These are phyloP conservation scores for Lontra canadensis DNA, from an alignment of 2,113 vertebrate species.

Conservation along the genomic window DNA sequence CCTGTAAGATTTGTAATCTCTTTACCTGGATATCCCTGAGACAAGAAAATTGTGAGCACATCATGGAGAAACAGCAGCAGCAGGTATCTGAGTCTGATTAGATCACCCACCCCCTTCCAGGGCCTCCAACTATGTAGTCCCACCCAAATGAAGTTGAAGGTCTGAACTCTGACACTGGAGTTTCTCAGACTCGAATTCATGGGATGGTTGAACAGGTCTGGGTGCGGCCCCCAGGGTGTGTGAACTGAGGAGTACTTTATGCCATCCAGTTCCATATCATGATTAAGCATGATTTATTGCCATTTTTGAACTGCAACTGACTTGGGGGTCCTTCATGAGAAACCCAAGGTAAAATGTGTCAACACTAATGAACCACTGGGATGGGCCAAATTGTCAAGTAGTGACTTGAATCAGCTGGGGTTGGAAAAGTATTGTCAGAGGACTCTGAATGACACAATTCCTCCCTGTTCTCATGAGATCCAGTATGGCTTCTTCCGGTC, in stretches of 20 bases:
- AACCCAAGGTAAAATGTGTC: neutral
- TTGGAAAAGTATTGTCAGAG: neutral
- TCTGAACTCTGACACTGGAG: constrained; percentile 34
- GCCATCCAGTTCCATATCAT: neutral
- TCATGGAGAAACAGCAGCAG: neutral
- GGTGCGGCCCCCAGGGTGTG: neutral
- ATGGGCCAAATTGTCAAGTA: neutral
- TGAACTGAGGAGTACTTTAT: neutral
- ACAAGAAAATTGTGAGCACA: neutral
- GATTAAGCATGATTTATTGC: constrained; percentile 19
- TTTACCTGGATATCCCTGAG: neutral
- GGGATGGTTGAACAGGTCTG: constrained; percentile 64
- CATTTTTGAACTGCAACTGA: neutral
- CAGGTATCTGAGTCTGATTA: neutral
- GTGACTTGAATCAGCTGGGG: neutral
- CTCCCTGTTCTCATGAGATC: neutral
- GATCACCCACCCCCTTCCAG: neutral
- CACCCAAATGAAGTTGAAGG: constrained; percentile 2
- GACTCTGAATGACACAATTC: neutral
- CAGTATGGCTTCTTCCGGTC: neutral
- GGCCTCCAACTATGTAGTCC: neutral
- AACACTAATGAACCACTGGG: neutral
- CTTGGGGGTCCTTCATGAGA: neutral
- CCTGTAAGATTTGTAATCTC: neutral
- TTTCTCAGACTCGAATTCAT: neutral